Evolutionary conservation across 2,888 invertebrate species (phyloP).

Genomic region (Diadegma fenestrale): DNA sequence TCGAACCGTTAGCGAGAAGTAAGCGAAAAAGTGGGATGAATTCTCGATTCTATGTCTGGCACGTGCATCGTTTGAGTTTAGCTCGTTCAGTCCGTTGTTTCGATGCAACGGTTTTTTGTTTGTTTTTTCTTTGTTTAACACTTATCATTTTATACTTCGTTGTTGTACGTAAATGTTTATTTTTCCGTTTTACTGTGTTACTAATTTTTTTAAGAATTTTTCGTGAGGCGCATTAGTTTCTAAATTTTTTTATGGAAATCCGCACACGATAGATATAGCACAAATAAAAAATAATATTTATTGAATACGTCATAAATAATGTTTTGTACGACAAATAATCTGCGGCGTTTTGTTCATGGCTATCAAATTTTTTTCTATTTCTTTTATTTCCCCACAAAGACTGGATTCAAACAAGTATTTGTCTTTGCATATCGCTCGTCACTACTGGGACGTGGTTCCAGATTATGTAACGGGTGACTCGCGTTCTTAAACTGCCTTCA

Average conservation of each 20-base stretch:
- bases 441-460: conserved; percentile 48
- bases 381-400: conserved; percentile 34
- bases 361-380: conserved; percentile 10
- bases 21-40: background rate
- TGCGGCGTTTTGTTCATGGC: conserved; percentile 33
- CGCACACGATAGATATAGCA: conserved; percentile 1
- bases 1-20: background rate
- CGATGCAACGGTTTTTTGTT: conserved; percentile 23
- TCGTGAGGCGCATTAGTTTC: background rate
- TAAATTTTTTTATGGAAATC: conserved; percentile 39
- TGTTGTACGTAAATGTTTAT: conserved; percentile 50
- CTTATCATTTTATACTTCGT: conserved; percentile 49
- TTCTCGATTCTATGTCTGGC: conserved; percentile 35
- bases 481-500: conserved; percentile 69
- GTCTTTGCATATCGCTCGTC: conserved; percentile 48
- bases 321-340: conserved; percentile 6
- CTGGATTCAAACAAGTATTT: conserved; percentile 16
- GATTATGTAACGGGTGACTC: conserved; percentile 26
- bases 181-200: conserved; percentile 34
- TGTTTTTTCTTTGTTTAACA: conserved; percentile 28
- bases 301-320: conserved; percentile 30
- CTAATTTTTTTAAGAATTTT: conserved; percentile 42
- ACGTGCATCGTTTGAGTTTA: conserved; percentile 19
- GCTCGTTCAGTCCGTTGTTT: conserved; percentile 12
- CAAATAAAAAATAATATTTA: conserved; percentile 32